These are phyloP conservation scores for Tetramorium simillimum DNA, from an alignment of 1,140 invertebrate species.

Conservation along the genomic window DNA sequence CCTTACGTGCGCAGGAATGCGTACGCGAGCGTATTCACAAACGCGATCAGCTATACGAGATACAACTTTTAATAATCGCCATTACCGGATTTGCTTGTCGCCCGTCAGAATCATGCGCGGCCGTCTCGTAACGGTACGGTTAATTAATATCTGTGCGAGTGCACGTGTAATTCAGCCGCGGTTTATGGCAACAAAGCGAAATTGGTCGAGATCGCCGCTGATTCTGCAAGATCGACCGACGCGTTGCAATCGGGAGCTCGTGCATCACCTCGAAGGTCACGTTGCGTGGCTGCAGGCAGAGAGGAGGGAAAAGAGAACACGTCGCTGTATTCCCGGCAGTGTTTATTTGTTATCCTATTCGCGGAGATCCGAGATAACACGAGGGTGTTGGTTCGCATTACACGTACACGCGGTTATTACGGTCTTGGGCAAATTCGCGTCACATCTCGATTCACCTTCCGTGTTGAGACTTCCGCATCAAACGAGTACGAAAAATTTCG, in stretches of 20 bases:
- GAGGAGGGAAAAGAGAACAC: slow-evolving; percentile 9
- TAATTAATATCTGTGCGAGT: slow-evolving; percentile 64
- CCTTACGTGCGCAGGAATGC: not conserved
- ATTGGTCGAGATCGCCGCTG: slow-evolving; percentile 15
- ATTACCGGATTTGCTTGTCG: slow-evolving; percentile 54
- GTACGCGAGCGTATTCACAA: not conserved
- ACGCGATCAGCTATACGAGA: not conserved
- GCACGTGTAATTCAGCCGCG: slow-evolving; percentile 7
- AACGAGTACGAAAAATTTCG: not conserved
- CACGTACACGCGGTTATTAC: slow-evolving; percentile 46
- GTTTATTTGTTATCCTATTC: slow-evolving; percentile 51
- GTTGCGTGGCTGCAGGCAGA: no score
- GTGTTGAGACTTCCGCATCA: slow-evolving; percentile 31
- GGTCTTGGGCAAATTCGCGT: slow-evolving; percentile 34
- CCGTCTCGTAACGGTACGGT: slow-evolving; percentile 61
- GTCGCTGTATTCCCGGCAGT: slow-evolving; percentile 9
- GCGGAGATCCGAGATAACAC: slow-evolving; percentile 49
- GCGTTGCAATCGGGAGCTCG: slow-evolving; percentile 28
- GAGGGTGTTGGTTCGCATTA: slow-evolving; percentile 44
- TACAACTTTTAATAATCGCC: slow-evolving; percentile 35
- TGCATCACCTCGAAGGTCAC: slow-evolving; percentile 35
- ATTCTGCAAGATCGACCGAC: slow-evolving; percentile 35
- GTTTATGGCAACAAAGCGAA: slow-evolving; percentile 26
- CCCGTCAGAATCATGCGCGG: slow-evolving; percentile 43
- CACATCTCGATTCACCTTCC: slow-evolving; percentile 44